Conservation (phyloP, 2,888 invertebrate species). For the Lamellibrachia columna region DNA sequence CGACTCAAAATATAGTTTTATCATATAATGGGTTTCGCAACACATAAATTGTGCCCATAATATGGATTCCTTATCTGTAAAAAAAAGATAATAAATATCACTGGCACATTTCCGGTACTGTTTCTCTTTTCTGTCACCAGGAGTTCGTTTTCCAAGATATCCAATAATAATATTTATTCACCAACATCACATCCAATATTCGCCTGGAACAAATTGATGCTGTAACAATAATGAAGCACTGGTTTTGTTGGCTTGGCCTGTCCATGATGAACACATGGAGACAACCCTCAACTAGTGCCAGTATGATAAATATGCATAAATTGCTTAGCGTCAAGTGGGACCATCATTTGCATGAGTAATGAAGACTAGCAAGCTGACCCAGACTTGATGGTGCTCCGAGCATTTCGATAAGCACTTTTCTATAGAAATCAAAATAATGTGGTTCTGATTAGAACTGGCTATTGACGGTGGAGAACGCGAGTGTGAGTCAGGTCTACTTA, state of each 20-base stretch:
- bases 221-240: background rate
- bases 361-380: background rate
- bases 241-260: background rate
- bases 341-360: slow-evolving; percentile 11
- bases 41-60: slow-evolving; percentile 3
- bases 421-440: slow-evolving; percentile 10
- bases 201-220: background rate
- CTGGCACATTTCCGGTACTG: background rate
- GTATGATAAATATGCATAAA: slow-evolving; percentile 12
- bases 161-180: background rate
- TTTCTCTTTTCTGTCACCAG: background rate
- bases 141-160: background rate
- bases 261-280: background rate
- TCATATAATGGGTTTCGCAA: background rate
- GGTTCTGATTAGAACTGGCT: slow-evolving; percentile 11
- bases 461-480: background rate
- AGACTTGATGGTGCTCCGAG: slow-evolving; percentile 4
- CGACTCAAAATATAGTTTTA: background rate
- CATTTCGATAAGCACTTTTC: slow-evolving; percentile 16
- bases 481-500: background rate
- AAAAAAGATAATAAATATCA: background rate
- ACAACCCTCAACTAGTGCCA: background rate
- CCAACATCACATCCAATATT: background rate
- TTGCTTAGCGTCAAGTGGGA: slow-evolving; percentile 11
- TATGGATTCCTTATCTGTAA: background rate